Base-by-base conservation (phyloP, 2,113 vertebrate genomes). In the Telmatochromis bifrenatus region DNA sequence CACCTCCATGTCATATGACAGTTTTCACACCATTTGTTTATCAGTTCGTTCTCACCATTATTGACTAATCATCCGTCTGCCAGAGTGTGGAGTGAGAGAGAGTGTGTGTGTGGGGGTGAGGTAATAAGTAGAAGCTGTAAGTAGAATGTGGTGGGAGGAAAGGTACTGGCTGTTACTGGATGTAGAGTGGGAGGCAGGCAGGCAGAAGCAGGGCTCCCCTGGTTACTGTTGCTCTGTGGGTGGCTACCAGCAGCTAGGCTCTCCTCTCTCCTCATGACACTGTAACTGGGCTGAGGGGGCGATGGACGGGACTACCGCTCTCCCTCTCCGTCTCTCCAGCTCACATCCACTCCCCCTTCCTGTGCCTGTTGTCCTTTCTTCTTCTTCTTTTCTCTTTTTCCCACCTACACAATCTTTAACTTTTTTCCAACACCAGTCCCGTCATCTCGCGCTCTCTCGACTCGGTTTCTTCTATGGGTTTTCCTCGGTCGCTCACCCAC, bases 191-290 rank as follows among this genome's bases (percentile, higher is more conserved):
- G 94, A 91, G 94, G 93, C 89, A 88, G 91, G 91, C 88, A 86
- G 87, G 91, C 90, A 91, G 89, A 88, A 94, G 82, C 84, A 94
- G 94, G 95, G 93, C 95, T 96, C 95, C 94, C 95, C 94, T 96
- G 92, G 95, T 93, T 95, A 96, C 95, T 91, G 94, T 94, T 95
- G 87, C 94, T 93, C 94, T 92, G 93, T 95, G 94, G 94, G 94
- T 94, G 94, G 93, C 85, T 84, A 84, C 79, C 83, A 53, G 94
- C 91, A 93, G 60, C 90, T 90, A 87, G 94, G 93, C 91, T 94
- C 93, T 94, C 94, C 93, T 94, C 90, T 87, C 85, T 75, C 79
- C 75, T 87, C 89, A 85, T 90, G 88, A 90, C 87, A 49, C 81
- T 86, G 92, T 95, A 84, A 39, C 89, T 90, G 91, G 89, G 93